These are phyloP conservation scores for Drosophila murphyi DNA, from an alignment of 1,140 invertebrate species.

Conservation along the genomic window DNA sequence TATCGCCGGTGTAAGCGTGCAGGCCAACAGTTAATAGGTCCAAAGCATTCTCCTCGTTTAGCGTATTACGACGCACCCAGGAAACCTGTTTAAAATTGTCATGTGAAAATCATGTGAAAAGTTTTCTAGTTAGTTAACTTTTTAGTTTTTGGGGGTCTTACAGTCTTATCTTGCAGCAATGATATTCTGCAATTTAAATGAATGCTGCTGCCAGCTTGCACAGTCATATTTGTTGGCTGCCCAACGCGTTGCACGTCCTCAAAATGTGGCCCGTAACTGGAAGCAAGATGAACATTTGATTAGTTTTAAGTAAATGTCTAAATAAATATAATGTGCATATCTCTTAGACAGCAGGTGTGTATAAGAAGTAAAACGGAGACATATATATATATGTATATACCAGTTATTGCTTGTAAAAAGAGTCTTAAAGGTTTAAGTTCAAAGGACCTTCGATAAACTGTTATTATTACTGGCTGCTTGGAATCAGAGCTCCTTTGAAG, in stretches of 20 bases:
- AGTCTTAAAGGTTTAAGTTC: conserved; percentile 31
- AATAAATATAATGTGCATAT: conserved; percentile 28
- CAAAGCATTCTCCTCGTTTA: conserved; percentile 86
- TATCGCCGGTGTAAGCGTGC: conserved; percentile 90
- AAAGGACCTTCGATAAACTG: conserved; percentile 9
- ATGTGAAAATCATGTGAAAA: neutral
- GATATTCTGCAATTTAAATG: conserved; percentile 93
- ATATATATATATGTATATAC: neutral
- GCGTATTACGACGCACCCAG: conserved; percentile 88
- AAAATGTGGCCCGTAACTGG: conserved; percentile 89
- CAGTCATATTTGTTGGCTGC: conserved; percentile 90
- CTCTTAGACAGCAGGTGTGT: conserved; percentile 39
- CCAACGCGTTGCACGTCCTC: conserved; percentile 86
- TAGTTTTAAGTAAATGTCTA: conserved; percentile 14
- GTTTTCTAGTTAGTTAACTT: neutral
- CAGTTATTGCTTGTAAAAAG: conserved; percentile 32
- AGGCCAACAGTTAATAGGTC: conserved; percentile 89
- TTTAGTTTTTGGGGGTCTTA: conserved; percentile 85
- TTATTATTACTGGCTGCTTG: conserved; percentile 16
- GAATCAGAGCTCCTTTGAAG: neutral
- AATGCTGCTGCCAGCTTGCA: conserved; percentile 91
- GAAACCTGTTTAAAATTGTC: conserved; percentile 86
- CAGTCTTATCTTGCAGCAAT: conserved; percentile 93
- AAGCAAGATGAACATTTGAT: conserved; percentile 20
- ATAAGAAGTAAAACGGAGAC: conserved; percentile 7